Base-by-base conservation (phyloP, 2,113 vertebrate species). In the Smithornis capensis region DNA sequence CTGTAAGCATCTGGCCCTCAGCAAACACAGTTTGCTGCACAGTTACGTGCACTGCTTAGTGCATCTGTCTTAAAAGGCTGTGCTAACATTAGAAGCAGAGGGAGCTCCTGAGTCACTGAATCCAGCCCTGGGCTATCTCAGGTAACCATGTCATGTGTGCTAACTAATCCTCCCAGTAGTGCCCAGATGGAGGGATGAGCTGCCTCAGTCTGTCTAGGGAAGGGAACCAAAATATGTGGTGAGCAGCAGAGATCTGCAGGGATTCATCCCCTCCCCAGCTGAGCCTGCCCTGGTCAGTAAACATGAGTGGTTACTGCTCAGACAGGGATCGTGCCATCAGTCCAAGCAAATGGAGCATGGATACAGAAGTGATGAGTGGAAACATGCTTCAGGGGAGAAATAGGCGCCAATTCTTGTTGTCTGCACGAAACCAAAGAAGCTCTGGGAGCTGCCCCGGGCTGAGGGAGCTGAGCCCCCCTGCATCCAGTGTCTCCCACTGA, bases 21-120 rank as follows among this genome's bases (percentile, higher is more conserved):
- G 81, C 84, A 89, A 84, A 77, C 35, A 59, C 2, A 35, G 69
- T 62, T 75, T 68, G 47, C 62, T 76, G 87, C 69, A 68, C 38
- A 37, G 5, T 70, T 42, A n/a, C 0, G 0, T 35, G n/a, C 52
- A 52, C 29, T 2, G 37, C 52, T 84, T 52, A 71, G 37, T 1
- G 12, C 40, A 89, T 67, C 49, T 75, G 65, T 45, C 28, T 75
- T 55, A 33, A n/a, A 75, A 78, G 24, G 42, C 65, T 86, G n/a
- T 50, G 59, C 81, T 85, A 85, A 80, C 57, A 38, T 45, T 16
- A 64, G 64, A 59, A 95, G 88, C n/a, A 81, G 83, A 93, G 88
- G 92, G 85, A 94, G 86, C 80, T 90, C 60, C 83, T 83, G 80
- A 92, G 83, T 70, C 73, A 29, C 47, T 80, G 71, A 62, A 67